phyloP scores from a whole-genome alignment of 2,797 vertebrate genomes.

The Cynopterus sphinx region DNA sequence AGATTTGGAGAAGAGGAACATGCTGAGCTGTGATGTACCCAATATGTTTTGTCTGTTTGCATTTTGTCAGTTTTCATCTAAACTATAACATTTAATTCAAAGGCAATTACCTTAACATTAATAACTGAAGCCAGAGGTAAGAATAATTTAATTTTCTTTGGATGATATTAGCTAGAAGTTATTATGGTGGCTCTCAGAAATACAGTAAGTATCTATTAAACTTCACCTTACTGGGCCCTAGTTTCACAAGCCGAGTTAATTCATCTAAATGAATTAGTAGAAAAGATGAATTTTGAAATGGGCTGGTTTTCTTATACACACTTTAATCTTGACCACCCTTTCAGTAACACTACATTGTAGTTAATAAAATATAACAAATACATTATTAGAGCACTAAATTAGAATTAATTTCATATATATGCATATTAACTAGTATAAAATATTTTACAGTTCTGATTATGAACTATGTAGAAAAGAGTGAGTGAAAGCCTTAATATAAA shows the following conservation, averaged over 20 bases:
- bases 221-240: neutral
- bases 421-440: neutral
- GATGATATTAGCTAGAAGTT: neutral
- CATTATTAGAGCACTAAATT: neutral
- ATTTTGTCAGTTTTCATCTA: neutral
- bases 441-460: neutral
- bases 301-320: neutral
- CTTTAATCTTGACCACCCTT: neutral
- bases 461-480: neutral
- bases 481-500: neutral
- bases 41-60: neutral
- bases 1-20: neutral
- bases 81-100: neutral
- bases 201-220: neutral
- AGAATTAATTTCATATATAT: neutral
- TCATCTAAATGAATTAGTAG: neutral
- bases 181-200: neutral
- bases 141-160: neutral
- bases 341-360: neutral
- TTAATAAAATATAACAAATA: neutral
- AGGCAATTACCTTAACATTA: neutral
- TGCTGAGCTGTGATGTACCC: fast-evolving
- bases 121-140: neutral
- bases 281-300: neutral
- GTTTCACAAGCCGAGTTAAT: neutral